Evolutionary conservation across 2,888 invertebrate genomes (phyloP).

Genomic region (Acrocyrtus sp.): DNA sequence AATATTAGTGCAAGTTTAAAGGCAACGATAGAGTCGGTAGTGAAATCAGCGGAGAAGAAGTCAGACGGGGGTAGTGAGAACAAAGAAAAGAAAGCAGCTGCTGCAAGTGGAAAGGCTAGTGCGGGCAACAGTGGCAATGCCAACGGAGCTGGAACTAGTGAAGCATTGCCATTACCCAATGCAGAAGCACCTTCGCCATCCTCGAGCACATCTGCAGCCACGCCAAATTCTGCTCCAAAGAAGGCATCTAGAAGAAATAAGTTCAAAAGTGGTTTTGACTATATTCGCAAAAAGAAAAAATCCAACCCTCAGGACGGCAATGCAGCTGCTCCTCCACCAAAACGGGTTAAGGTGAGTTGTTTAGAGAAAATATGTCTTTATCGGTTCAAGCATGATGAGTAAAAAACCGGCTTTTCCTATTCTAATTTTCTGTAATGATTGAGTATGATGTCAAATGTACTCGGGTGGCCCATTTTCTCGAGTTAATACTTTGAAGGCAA

Average conservation of each 20-base stretch:
- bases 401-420: no score
- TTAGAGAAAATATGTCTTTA: no score
- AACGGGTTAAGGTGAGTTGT: slow-evolving; percentile 64
- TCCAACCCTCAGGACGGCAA: slow-evolving; percentile 57
- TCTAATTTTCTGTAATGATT: no score
- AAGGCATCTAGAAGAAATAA: slow-evolving; percentile 71
- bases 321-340: slow-evolving; percentile 57
- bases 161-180: slow-evolving; percentile 30
- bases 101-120: background rate
- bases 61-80: slow-evolving; percentile 33
- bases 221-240: slow-evolving; percentile 73
- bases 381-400: no score
- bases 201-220: slow-evolving; percentile 34
- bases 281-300: slow-evolving; percentile 89
- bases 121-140: slow-evolving; percentile 9
- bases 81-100: slow-evolving; percentile 8
- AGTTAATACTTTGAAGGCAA: no score
- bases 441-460: no score
- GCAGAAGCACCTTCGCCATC: slow-evolving; percentile 42
- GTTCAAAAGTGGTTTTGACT: slow-evolving; percentile 84
- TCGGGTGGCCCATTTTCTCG: no score
- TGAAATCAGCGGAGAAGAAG: slow-evolving; percentile 41
- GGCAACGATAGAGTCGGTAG: slow-evolving; percentile 38
- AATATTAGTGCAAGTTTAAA: slow-evolving; percentile 45
- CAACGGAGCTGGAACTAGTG: background rate